phyloP scores from a whole-genome alignment of 2,888 invertebrate species.

The Clanis bilineata region DNA sequence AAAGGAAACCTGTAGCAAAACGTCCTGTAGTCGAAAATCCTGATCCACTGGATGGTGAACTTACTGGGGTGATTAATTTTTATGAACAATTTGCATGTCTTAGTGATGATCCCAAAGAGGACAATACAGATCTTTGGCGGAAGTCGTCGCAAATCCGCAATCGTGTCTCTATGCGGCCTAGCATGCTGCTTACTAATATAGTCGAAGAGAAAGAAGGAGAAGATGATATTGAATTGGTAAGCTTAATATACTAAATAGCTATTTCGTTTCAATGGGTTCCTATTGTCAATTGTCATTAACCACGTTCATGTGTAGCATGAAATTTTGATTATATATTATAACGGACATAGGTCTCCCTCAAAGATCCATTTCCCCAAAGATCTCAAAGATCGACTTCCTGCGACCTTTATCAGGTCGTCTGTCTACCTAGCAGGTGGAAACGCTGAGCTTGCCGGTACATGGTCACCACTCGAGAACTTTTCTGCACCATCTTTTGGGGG shows the following conservation, averaged over 20 bases:
- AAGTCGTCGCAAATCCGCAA: slow-evolving; percentile 48
- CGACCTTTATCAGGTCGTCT: too few species aligned
- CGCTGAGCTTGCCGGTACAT: too few species aligned
- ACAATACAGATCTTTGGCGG: slow-evolving; percentile 44
- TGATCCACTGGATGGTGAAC: slow-evolving; percentile 49
- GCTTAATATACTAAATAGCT: slow-evolving; percentile 21
- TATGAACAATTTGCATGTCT: slow-evolving; percentile 73
- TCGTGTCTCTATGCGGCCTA: slow-evolving; percentile 71
- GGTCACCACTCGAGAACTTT: too few species aligned
- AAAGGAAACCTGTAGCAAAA: slow-evolving; percentile 38
- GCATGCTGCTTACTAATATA: slow-evolving; percentile 67
- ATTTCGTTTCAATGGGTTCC: too few species aligned
- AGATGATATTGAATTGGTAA: slow-evolving; percentile 67
- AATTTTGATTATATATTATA: too few species aligned
- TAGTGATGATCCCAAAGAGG: slow-evolving; percentile 57
- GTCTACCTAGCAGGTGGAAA: too few species aligned
- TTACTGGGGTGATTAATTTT: slow-evolving; percentile 59
- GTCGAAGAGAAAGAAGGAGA: slow-evolving; percentile 63
- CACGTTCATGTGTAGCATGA: too few species aligned
- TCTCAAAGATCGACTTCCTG: too few species aligned
- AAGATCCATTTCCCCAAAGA: too few species aligned
- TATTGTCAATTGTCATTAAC: too few species aligned
- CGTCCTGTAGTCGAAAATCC: slow-evolving; percentile 27
- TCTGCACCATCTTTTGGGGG: too few species aligned
- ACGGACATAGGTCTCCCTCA: too few species aligned